Percentiles rank a stretch among this genome's conserved stretches.
Evolutionary conservation across 2,797 vertebrate species (phyloP).

Genomic region (Spinus olivaceus): DNA sequence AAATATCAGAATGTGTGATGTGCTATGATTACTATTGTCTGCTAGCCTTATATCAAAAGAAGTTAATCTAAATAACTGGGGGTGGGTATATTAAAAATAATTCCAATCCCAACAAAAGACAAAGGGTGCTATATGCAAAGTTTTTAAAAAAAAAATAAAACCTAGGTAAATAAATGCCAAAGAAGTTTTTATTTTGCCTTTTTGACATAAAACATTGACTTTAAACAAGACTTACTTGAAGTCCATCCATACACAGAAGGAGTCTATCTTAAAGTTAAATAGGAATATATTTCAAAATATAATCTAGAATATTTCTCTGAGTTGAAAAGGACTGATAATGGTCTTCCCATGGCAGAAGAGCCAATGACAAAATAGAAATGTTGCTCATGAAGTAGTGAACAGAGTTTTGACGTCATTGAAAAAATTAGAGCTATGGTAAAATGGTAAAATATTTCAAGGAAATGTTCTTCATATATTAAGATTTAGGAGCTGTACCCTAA

Average conservation of each 20-base stretch:
- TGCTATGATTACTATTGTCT: background rate
- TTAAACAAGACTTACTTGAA: background rate
- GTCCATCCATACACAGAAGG: background rate
- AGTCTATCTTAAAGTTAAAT: background rate
- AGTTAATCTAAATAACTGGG: background rate
- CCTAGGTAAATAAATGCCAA: background rate
- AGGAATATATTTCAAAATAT: background rate
- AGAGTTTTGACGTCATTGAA: background rate
- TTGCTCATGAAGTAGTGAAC: background rate
- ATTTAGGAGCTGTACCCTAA: background rate
- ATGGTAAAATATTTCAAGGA: background rate
- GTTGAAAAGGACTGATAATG: background rate
- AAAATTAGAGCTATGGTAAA: background rate
- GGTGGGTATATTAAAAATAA: background rate
- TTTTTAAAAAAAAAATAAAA: background rate
- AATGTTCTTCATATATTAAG: background rate
- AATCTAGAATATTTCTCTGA: background rate
- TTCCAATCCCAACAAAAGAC: accelerated
- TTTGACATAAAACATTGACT: background rate
- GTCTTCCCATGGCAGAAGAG: background rate
- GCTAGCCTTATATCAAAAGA: background rate
- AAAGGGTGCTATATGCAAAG: background rate
- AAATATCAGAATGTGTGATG: background rate
- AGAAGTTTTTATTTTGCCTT: background rate
- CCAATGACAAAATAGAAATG: background rate